Base-by-base conservation (phyloP, 2,888 invertebrate species). In the Halocaridina rubra region DNA sequence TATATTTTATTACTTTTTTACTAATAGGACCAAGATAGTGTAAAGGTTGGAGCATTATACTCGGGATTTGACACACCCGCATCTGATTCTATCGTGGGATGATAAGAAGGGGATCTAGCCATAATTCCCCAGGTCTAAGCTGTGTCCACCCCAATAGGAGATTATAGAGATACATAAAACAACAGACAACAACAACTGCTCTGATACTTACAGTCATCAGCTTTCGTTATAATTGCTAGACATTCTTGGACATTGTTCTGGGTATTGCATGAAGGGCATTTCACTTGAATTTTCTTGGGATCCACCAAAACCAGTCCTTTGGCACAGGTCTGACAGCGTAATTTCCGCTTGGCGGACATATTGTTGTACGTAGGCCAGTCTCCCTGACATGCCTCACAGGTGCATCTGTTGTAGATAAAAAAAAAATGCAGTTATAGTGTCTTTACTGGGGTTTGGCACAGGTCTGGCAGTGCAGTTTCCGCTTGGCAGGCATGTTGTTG, bases 291-390 rank as follows among this genome's bases (percentile, higher is more conserved):
- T 7, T 33, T 7, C 33, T 16, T 81, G 24, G 89, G 1, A 80
- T 78, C 46, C 53, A 91, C 91, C 91, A 2, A 90, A 90, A 72
- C 89, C 13, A 88, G 84, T 76, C 84, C 86, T 13, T 85, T 22
- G 13, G 88, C 82, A 84, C 89, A 89, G 24, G 75, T 69, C 22
- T 84, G 86, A 81, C 89, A 90, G 27, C 89, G 84, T 61, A 90
- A 88, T 8, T 76, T 81, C 10, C 57, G 57, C 29, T 86, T 87
- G 22, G 53, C 69, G 27, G 92, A 92, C 90, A 95, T 91, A 88
- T 93, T 93, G 84, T 93, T 93, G 71, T 95, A 91, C 0, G 91
- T 91, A 0, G 95, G 95, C 96, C 96, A 96, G 90, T 96, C 93
- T 89, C 95, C 94, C 29, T 90, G 91, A 89, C 96, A 96, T 1